These are phyloP conservation scores for Gryllus longicercus DNA, from an alignment of 2,888 invertebrate genomes.

Conservation along the genomic window DNA sequence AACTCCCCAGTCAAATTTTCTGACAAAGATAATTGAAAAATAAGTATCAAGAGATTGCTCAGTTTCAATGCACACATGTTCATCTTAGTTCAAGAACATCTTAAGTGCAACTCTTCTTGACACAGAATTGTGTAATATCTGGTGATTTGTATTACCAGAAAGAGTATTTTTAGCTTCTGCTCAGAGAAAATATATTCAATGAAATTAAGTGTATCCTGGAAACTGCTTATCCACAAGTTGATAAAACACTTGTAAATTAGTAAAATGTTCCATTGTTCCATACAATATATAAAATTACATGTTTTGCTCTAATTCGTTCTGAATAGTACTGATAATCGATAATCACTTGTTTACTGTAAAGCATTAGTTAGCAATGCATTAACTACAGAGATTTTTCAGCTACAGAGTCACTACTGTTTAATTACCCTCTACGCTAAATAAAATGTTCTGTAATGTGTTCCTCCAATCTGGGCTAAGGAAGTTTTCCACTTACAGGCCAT, in stretches of 20 bases:
- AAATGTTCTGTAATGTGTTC: neutral
- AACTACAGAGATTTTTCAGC: neutral
- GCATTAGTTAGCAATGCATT: neutral
- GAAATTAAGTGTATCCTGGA: too few relatives aligned
- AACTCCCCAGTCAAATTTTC: too few relatives aligned
- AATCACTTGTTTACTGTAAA: neutral
- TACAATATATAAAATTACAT: neutral
- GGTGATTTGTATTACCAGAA: too few relatives aligned
- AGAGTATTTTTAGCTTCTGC: too few relatives aligned
- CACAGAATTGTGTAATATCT: too few relatives aligned
- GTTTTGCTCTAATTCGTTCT: neutral
- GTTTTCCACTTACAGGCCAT: neutral
- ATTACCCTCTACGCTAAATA: neutral
- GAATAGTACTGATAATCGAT: neutral
- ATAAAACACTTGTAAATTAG: neutral
- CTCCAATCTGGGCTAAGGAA: neutral
- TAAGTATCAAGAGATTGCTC: too few relatives aligned
- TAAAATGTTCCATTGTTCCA: constrained; percentile 17
- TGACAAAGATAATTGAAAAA: too few relatives aligned
- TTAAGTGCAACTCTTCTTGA: too few relatives aligned
- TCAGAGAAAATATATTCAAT: too few relatives aligned
- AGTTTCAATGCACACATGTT: too few relatives aligned
- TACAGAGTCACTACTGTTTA: neutral
- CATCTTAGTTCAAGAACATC: too few relatives aligned
- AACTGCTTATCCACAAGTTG: too few relatives aligned